Evolutionary conservation across 2,888 invertebrate species (phyloP).

Genomic region (Crepidodera aurea): DNA sequence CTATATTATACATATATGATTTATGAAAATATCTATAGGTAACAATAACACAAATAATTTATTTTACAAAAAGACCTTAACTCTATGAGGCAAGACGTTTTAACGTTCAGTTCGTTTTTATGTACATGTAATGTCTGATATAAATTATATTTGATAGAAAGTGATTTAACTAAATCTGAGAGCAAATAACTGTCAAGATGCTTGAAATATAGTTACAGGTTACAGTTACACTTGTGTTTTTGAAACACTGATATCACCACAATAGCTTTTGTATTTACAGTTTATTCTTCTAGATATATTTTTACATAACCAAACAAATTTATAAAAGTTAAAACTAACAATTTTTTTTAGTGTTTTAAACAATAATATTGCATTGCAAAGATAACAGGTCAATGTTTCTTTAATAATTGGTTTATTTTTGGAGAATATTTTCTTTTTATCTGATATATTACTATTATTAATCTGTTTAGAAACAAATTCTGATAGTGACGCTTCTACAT

Average conservation of each 20-base stretch:
- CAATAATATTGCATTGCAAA: too few species aligned
- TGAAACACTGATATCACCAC: constrained; percentile 1
- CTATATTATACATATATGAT: constrained; percentile 41
- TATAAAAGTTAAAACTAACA: too few species aligned
- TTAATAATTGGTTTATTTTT: too few species aligned
- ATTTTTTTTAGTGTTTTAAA: too few species aligned
- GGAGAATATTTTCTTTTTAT: too few species aligned
- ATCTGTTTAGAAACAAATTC: too few species aligned
- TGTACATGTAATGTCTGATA: constrained; percentile 36
- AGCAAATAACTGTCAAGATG: constrained; percentile 27
- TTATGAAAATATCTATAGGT: constrained; percentile 47
- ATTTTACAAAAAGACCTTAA: constrained; percentile 44
- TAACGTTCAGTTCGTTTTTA: constrained; percentile 47
- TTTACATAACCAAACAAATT: too few species aligned
- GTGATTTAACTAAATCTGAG: constrained; percentile 27
- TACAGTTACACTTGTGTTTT: background rate
- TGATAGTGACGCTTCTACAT: too few species aligned
- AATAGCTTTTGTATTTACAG: background rate
- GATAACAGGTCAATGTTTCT: too few species aligned
- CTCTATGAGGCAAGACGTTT: constrained; percentile 50
- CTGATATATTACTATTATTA: too few species aligned
- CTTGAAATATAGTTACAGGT: constrained; percentile 7
- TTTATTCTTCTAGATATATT: too few species aligned
- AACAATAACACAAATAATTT: constrained; percentile 46
- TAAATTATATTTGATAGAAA: constrained; percentile 32